Conservation (phyloP, 2,113 vertebrate genomes). For the Antechinus stuartii region DNA sequence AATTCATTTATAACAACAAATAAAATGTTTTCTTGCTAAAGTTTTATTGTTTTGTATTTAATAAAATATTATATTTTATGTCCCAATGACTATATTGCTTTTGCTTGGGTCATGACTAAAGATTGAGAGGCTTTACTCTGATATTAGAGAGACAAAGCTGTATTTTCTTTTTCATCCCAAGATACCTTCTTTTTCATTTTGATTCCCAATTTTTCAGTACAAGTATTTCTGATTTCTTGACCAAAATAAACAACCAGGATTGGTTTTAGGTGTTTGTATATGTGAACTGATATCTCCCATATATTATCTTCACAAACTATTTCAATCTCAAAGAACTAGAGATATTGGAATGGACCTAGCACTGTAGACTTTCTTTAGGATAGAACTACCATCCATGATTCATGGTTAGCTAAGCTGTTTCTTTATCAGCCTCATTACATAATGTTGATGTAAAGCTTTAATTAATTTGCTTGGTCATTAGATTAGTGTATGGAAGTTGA, state of each 20-base stretch:
- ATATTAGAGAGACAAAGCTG: slow-evolving; percentile 3
- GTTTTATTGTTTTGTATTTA: background rate
- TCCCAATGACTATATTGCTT: background rate
- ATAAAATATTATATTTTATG: background rate
- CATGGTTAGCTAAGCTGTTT: background rate
- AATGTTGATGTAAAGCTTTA: background rate
- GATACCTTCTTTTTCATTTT: background rate
- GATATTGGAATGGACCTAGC: background rate
- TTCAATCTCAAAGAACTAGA: background rate
- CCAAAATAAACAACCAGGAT: background rate
- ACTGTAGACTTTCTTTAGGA: background rate
- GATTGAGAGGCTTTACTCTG: slow-evolving; percentile 23
- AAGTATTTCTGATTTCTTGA: background rate
- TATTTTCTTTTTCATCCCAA: background rate
- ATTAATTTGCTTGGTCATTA: background rate
- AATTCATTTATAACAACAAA: background rate
- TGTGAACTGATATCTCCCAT: background rate
- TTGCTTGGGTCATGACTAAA: slow-evolving; percentile 10
- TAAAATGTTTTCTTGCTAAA: background rate
- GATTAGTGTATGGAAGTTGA: background rate
- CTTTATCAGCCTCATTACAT: background rate
- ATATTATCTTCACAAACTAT: background rate
- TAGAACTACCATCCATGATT: background rate
- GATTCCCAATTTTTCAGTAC: slow-evolving; percentile 16
- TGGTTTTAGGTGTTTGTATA: background rate